These are phyloP conservation scores for Chauna torquata DNA, from an alignment of 2,113 vertebrate species.

Conservation along the genomic window DNA sequence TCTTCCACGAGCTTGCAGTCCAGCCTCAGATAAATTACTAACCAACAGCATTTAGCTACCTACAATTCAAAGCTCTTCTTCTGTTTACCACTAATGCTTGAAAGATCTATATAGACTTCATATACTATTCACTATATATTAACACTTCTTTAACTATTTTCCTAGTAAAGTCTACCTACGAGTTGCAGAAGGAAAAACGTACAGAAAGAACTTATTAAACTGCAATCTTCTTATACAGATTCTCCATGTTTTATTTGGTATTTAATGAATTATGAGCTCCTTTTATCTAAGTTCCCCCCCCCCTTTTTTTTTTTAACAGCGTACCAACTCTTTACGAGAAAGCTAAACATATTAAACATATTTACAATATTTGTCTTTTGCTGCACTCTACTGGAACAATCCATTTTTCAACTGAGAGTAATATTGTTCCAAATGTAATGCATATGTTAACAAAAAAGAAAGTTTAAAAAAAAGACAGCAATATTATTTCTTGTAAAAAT, in stretches of 20 bases:
- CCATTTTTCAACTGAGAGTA: background rate
- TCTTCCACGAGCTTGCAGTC: background rate
- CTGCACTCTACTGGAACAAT: constrained; percentile 80
- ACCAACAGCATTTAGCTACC: background rate
- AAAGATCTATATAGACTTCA: background rate
- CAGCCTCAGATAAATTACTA: background rate
- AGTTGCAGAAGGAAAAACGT: background rate
- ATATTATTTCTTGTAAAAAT: background rate
- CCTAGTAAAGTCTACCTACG: background rate
- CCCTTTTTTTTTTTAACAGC: background rate
- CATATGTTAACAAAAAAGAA: background rate
- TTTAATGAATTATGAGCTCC: background rate
- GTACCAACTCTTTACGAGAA: background rate
- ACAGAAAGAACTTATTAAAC: background rate
- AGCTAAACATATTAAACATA: background rate
- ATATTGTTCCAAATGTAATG: background rate
- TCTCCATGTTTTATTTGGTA: background rate
- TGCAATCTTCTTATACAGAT: background rate
- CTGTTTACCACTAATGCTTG: background rate
- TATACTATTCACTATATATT: background rate
- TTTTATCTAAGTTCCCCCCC: background rate
- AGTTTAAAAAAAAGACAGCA: background rate
- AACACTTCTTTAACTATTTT: background rate
- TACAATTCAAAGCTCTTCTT: background rate
- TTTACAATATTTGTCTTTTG: constrained; percentile 72